Conservation (phyloP, 2,888 invertebrate genomes). For the Hydropsyche betteni region DNA sequence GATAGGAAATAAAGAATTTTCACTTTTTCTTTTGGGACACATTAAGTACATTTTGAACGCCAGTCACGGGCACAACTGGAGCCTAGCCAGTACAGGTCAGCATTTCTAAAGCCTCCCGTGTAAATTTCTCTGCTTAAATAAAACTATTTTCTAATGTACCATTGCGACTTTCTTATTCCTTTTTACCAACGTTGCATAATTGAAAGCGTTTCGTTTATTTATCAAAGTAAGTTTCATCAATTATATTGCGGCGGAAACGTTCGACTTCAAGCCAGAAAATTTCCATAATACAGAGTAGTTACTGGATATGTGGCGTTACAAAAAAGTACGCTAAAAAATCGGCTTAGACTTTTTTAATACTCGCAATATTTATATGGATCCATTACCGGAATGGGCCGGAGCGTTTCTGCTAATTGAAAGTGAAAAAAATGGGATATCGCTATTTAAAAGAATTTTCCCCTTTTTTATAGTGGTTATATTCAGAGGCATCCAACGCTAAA, state of each 20-base stretch:
- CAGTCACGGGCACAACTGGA: conserved; percentile 16
- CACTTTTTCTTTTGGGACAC: conserved; percentile 20
- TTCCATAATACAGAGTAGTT: too few species aligned
- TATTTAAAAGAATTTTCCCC: conserved; percentile 8
- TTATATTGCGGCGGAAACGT: too few species aligned
- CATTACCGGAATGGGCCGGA: conserved; percentile 17
- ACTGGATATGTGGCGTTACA: not conserved
- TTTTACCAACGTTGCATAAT: not conserved
- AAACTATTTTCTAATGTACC: conserved; percentile 9
- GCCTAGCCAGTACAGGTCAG: conserved; percentile 24
- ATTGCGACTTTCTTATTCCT: not conserved
- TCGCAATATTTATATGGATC: not conserved
- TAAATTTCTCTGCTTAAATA: conserved; percentile 18
- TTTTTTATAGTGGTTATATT: not conserved
- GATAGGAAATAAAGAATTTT: conserved; percentile 24
- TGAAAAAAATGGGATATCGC: conserved; percentile 4
- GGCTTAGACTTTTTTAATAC: not conserved
- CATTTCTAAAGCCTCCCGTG: conserved; percentile 21
- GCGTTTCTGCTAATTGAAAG: conserved; percentile 14
- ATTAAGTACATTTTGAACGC: conserved; percentile 23
- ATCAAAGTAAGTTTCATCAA: too few species aligned
- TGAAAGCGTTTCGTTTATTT: too few species aligned
- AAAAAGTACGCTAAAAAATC: not conserved
- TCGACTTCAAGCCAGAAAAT: too few species aligned
- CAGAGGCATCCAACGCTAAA: conserved; percentile 1